Evolutionary conservation across 2,888 invertebrate species (phyloP).

Genomic region (Acrobasis suavella): DNA sequence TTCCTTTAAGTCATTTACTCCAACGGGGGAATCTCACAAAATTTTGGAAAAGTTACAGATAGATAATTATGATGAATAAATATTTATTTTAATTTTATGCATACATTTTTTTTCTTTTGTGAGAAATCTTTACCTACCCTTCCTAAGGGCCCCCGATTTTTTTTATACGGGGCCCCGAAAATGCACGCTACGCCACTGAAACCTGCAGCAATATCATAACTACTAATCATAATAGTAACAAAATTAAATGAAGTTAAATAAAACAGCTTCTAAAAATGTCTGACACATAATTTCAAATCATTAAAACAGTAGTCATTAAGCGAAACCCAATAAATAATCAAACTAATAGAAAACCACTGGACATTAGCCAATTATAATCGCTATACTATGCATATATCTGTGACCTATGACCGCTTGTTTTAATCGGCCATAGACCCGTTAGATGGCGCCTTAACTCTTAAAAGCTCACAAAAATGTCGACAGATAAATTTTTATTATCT

Average conservation of each 20-base stretch:
- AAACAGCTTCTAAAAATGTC: background rate
- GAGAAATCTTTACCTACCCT: too few relatives aligned
- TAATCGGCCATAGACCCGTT: background rate
- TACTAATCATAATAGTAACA: background rate
- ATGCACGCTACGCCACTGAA: too few relatives aligned
- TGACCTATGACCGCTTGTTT: background rate
- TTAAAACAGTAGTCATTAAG: slow-evolving; percentile 3
- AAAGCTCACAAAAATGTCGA: slow-evolving; percentile 9
- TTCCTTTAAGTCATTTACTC: too few relatives aligned
- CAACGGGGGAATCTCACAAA: too few relatives aligned
- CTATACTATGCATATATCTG: background rate
- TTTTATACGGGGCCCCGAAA: too few relatives aligned
- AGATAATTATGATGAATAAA: too few relatives aligned
- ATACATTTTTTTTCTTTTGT: too few relatives aligned
- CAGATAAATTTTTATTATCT: slow-evolving; percentile 6
- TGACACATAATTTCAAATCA: background rate
- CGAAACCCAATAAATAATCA: background rate
- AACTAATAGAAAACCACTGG: slow-evolving; percentile 2
- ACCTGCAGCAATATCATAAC: background rate
- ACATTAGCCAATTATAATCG: background rate
- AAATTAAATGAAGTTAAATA: background rate
- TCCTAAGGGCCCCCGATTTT: too few relatives aligned
- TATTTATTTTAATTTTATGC: too few relatives aligned
- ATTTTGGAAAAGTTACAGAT: too few relatives aligned
- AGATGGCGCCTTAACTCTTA: slow-evolving; percentile 1